Conservation (phyloP, 2,113 vertebrate species). For the Phylloscopus trochilus region DNA sequence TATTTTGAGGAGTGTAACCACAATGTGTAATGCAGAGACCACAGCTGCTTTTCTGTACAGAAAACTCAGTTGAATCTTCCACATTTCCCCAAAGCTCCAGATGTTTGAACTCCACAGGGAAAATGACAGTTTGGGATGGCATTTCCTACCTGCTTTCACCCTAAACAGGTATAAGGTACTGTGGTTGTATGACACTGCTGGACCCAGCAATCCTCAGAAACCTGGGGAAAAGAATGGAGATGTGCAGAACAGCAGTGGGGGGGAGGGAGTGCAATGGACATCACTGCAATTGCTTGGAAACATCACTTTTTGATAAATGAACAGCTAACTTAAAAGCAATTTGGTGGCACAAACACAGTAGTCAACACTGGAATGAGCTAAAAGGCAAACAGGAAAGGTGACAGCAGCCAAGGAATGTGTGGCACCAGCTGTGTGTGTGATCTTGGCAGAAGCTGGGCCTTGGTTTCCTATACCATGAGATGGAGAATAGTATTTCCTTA, state of each 20-base stretch:
- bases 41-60: not conserved
- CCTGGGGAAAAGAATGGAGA: not conserved
- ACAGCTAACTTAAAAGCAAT: not conserved
- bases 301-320: not conserved
- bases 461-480: not conserved
- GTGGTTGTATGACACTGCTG: not conserved
- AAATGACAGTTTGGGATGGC: not conserved
- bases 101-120: rapidly evolving
- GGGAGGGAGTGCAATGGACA: not conserved
- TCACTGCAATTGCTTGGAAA: not conserved
- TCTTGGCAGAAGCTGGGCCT: not conserved
- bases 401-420: not conserved
- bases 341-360: not conserved
- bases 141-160: not conserved
- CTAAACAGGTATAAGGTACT: not conserved
- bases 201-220: not conserved
- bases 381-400: not conserved
- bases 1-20: not conserved
- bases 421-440: not conserved
- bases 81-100: not conserved
- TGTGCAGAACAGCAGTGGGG: not conserved
- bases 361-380: not conserved
- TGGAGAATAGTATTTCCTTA: not conserved
- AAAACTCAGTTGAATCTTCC: not conserved
- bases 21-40: not conserved